phyloP scores from a whole-genome alignment of 2,888 invertebrate species.

The Rhogogaster chlorosoma region DNA sequence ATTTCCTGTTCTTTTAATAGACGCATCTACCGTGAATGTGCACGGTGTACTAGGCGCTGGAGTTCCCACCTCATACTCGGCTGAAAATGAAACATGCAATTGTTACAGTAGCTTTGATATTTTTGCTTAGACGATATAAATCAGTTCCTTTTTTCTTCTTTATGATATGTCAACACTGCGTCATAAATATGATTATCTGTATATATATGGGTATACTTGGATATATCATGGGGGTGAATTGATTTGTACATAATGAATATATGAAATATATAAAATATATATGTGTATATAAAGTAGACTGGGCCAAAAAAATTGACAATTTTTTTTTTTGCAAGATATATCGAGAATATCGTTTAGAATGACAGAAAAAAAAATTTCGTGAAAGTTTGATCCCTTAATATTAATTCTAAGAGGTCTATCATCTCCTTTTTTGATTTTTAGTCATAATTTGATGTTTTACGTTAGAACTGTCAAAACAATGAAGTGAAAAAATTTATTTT shows the following conservation, averaged over 20 bases:
- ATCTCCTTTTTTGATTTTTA: no score
- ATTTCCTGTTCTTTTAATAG: slow-evolving; percentile 87
- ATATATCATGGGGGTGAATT: neutral
- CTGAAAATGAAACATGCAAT: slow-evolving; percentile 77
- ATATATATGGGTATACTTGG: neutral
- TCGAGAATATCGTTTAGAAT: no score
- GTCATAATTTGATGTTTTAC: no score
- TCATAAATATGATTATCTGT: neutral
- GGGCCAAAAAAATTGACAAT: no score
- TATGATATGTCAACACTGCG: neutral
- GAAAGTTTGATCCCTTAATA: no score
- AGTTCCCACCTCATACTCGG: slow-evolving; percentile 95
- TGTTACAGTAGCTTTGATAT: neutral
- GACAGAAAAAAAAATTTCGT: no score
- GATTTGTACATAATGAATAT: neutral
- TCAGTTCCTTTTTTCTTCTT: neutral
- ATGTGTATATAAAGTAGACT: no score
- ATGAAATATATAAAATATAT: neutral
- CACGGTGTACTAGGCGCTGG: slow-evolving; percentile 92
- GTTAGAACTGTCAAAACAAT: no score
- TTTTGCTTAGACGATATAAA: neutral
- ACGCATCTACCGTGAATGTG: slow-evolving; percentile 91
- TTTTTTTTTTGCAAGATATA: no score
- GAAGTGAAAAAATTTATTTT: no score
- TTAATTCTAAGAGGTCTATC: no score